Evolutionary conservation across 1,140 invertebrate species (phyloP).

Genomic region (Sarcophaga peregrina): DNA sequence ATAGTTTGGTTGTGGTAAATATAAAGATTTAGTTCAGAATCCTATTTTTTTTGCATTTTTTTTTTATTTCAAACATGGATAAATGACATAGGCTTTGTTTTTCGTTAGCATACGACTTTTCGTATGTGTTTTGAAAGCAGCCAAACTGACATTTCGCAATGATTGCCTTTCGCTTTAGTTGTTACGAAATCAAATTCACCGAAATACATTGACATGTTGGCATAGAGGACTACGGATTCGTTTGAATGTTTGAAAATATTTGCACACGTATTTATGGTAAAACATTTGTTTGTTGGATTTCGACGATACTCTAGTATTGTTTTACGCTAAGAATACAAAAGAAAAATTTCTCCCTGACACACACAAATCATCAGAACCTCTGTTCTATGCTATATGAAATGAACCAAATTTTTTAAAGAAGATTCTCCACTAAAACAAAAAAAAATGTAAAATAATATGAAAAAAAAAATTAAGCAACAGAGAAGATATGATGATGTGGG

Average conservation of each 20-base stretch:
- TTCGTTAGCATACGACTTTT: not conserved
- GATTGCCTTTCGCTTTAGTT: conserved; percentile 38
- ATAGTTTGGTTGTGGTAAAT: not conserved
- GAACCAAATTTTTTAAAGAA: not conserved
- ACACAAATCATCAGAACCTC: too few relatives aligned
- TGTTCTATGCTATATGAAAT: not conserved
- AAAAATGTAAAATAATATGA: not conserved
- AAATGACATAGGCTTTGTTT: conserved; percentile 30
- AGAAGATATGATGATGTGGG: not conserved
- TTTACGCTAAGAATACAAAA: conserved; percentile 21
- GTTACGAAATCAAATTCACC: not conserved
- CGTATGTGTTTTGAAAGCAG: not conserved
- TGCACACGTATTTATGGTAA: conserved; percentile 29
- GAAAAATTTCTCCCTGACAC: not conserved
- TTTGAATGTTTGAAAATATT: not conserved
- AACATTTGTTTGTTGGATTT: conserved; percentile 37
- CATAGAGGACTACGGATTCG: not conserved
- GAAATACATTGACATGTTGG: not conserved
- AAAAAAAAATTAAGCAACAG: not conserved
- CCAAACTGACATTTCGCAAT: conserved; percentile 31
- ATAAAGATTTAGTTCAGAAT: conserved; percentile 31
- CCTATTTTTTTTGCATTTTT: not conserved
- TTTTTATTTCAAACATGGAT: not conserved
- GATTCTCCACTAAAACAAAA: conserved; percentile 2
- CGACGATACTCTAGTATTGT: conserved; percentile 28